Base-by-base conservation (phyloP, 1,140 invertebrate genomes). In the Chelonus insularis region DNA sequence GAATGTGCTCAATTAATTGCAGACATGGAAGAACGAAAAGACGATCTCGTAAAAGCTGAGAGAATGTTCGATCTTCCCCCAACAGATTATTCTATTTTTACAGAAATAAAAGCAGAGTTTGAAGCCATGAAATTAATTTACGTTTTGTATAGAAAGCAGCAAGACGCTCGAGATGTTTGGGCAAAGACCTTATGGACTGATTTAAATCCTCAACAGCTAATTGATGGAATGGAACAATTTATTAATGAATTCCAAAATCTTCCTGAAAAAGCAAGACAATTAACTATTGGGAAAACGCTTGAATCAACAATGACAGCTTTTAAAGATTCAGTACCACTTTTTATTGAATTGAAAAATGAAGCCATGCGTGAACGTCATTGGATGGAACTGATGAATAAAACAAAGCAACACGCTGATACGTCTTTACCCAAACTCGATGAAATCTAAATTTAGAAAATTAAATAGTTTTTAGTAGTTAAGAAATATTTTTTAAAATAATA, bases 321-420 rank as follows among this genome's bases (percentile, higher is more conserved):
- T 77, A 92, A 92, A 73, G 88, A 88, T 67, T 89, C 92, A 0
- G 87, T 96, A 4, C 93, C 94, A 0, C 75, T 97, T 14, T 95
- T 96, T 86, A 88, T 94, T 8, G 92, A 94, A 50, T 74, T 97
- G 23, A 96, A 96, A 75, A 91, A 95, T 76, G 93, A 96, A 70
- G 92, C 94, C 0, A 86, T 96, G 73, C 77, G 93, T 29, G 91
- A 93, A 59, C 84, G 93, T 29, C 94, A 96, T 80, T 96, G 94
- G 94, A 86, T 88, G 60, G 86, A 92, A 65, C 76, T 97, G 20
- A 96, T 96, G 93, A 77, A 85, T 5, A 93, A 92, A 76, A 96
- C 94, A 37, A 90, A 91, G 79, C 79, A 89, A 65, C 76, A 85
- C 61, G 96, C 96, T 72, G 92, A 96, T 71, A 95, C 96, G 88